Base-by-base conservation (phyloP, 2,113 vertebrate species). In the Zosterops hypoxanthus region DNA sequence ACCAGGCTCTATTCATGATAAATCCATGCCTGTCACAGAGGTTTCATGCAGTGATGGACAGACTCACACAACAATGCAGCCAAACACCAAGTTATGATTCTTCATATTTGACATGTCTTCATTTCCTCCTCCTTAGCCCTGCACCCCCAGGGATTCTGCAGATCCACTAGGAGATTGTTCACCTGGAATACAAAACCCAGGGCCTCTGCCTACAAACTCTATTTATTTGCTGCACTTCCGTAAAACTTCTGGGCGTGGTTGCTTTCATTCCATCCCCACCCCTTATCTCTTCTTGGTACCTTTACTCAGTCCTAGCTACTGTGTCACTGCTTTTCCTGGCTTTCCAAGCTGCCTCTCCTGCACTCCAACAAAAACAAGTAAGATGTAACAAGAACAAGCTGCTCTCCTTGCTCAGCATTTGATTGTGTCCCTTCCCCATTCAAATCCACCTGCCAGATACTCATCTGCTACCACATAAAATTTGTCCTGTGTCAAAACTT, bases 71-170 rank as follows among this genome's bases (percentile, higher is more conserved):
- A 56, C 33, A 84, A 46, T 12, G 34, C 39, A 86, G 92, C 44
- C 49, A 79, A 92, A 94, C 36, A 57, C 15, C 42, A 55, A 63
- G 44, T 61, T 86, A 75, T 46, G 53, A 83, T 79, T 79, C 77
- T 69, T 94, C 83, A 52, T 31, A 46, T 53, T 39, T 91, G 86
- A 85, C 52, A 63, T 10, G 26, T 71, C 92, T 92, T 94, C 82
- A 93, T 94, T 95, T 96, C 92, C 88, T 83, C 61, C 59, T 95
- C 41, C 66, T 79, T 34, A 34, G 19, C 31, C 25, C 42, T 75
- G 50, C 13, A 42, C 23, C 46, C 65, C 42, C 47, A 70, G 82
- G 88, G 66, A 86, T 83, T 90, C 72, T 91, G 46, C 41, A 87
- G 76, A 86, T 86, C 44, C 77, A 87, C 65, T 17, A 82, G 31